Evolutionary conservation across 2,888 invertebrate genomes (phyloP), one percentile per base, ranked within the genome.

Genomic region (Pterostichus madidus): DNA sequence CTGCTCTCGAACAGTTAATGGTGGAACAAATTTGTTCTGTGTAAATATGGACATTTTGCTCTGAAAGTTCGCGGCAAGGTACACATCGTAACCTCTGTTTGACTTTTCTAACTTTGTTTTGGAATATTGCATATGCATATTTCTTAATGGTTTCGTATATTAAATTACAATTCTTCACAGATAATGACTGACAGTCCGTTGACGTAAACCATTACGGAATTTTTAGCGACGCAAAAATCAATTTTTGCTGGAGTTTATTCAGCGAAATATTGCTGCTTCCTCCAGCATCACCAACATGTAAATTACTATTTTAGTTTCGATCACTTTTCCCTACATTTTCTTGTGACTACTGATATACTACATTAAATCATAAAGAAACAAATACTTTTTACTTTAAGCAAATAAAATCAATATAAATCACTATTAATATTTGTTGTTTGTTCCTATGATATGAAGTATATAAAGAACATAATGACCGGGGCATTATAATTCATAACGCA

Each of bases 71-170:
- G 13, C n/a, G 15, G 24, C 11, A 46, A 31, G 24, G 75, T 59
- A 77, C 59, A 77, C 77, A 77, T 59, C 17, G 59, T 64, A 61
- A 78, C 78, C 78, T 46, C 78, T 78, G 78, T 78, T 78, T 78
- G 61, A 78, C 46, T 78, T 78, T 78, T 78, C 78, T 61, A 78
- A 78, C 78, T 78, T 61, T 78, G 78, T 78, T 61, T 61, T 24
- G 61, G 61, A 59, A 56, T 44, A 78, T 78, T 78, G 61, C 78
- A 78, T 78, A 78, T 78, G 78, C 78, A 78, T 78, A 78, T 78
- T 59, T 59, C 78, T 78, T 78, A 78, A 78, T 78, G 78, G 44
- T 59, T 78, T 78, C 59, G 44, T 44, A 61, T 78, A 78, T 78
- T 78, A 78, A 78, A 78, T 78, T 78, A 78, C 78, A 78, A 59